Percentiles rank a stretch among this genome's conserved stretches.
These are phyloP conservation scores for Lasiurus cinereus DNA, from an alignment of 2,113 vertebrate species.

Conservation along the genomic window DNA sequence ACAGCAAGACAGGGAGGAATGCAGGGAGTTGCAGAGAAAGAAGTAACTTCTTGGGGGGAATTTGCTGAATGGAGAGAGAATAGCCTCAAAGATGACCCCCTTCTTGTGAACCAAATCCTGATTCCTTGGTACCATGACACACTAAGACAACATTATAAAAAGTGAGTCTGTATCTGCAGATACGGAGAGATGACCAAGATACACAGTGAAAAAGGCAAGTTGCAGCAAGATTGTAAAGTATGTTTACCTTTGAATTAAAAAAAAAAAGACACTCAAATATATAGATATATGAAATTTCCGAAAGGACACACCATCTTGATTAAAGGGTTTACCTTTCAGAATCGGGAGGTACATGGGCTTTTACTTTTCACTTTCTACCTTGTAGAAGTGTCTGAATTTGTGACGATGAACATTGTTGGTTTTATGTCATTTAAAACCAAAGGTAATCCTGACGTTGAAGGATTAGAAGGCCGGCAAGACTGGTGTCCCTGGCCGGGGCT, in stretches of 20 bases:
- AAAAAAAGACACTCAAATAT: background rate
- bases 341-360: background rate
- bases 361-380: background rate
- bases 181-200: background rate
- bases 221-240: background rate
- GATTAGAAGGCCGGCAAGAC: background rate
- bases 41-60: background rate
- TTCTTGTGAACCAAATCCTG: background rate
- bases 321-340: background rate
- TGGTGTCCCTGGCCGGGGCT: background rate
- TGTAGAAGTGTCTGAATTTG: constrained; percentile 25
- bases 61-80: background rate
- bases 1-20: background rate
- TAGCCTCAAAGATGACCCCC: background rate
- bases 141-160: background rate
- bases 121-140: background rate
- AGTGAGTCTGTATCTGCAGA: background rate
- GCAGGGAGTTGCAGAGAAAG: background rate
- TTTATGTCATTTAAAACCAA: constrained; percentile 29
- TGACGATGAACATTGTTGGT: background rate
- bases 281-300: background rate
- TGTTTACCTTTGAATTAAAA: constrained; percentile 5
- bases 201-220: background rate
- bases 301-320: background rate
- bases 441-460: background rate